These are phyloP conservation scores for Stomatorhinus walkeri DNA, from an alignment of 2,797 vertebrate genomes.

Conservation along the genomic window DNA sequence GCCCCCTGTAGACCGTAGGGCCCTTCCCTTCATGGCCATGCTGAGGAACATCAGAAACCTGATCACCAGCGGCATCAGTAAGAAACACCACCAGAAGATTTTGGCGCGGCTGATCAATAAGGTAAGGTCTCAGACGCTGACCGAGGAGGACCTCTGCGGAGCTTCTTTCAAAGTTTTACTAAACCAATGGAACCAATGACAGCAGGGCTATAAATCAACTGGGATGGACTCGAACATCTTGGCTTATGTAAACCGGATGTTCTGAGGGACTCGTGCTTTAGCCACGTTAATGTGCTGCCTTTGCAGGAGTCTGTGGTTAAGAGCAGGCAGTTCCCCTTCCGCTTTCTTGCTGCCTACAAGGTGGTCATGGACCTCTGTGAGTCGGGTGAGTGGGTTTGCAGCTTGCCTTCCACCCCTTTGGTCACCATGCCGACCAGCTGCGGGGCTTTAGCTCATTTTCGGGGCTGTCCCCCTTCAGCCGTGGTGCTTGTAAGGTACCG, in stretches of 20 bases:
- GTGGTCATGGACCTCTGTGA: slow-evolving; percentile 60
- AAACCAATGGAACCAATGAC: not conserved
- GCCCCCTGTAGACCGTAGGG: slow-evolving; percentile 56
- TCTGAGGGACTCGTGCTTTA: not conserved
- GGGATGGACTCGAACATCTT: not conserved
- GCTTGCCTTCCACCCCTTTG: not conserved
- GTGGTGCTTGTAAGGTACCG: not conserved
- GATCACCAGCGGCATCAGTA: slow-evolving; percentile 66
- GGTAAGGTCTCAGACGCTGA: slow-evolving; percentile 43
- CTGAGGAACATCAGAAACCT: slow-evolving; percentile 80
- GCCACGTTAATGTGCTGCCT: not conserved
- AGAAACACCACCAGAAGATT: slow-evolving; percentile 65
- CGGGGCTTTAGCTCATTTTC: slow-evolving; percentile 20
- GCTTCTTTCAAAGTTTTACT: not conserved
- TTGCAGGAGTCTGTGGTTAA: slow-evolving; percentile 67
- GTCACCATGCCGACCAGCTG: not conserved
- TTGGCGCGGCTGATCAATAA: slow-evolving; percentile 63
- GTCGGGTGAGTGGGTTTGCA: slow-evolving; percentile 43
- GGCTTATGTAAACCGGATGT: not conserved
- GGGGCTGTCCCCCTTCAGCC: not conserved
- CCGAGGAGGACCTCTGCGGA: not conserved
- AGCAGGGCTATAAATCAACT: not conserved
- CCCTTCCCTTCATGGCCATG: slow-evolving; percentile 86
- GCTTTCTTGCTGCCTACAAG: slow-evolving; percentile 80
- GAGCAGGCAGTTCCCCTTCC: slow-evolving; percentile 79